These are phyloP conservation scores for Danaus plexippus DNA, from an alignment of 1,140 invertebrate species.

Conservation along the genomic window DNA sequence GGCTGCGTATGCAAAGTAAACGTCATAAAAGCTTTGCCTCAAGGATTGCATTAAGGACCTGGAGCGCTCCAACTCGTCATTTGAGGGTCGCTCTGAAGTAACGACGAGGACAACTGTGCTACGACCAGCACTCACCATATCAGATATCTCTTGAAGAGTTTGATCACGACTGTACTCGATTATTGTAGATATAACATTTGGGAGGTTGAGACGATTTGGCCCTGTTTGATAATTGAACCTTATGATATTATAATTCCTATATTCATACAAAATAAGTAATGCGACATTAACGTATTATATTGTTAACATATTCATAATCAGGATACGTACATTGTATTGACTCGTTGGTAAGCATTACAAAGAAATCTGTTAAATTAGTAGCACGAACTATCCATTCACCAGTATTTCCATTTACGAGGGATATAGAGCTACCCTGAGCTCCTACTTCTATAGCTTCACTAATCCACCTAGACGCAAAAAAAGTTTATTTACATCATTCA, in stretches of 20 bases:
- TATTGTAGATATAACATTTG: constrained; percentile 53
- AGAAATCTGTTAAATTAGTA: constrained; percentile 50
- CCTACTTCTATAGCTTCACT: constrained; percentile 67
- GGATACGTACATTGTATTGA: constrained; percentile 54
- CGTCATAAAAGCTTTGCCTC: constrained; percentile 51
- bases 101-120: constrained; percentile 57
- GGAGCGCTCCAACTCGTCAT: constrained; percentile 48
- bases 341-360: constrained; percentile 46
- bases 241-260: not conserved
- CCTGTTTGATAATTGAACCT: constrained; percentile 35
- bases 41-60: constrained; percentile 50
- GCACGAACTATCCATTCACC: constrained; percentile 72
- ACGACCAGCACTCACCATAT: constrained; percentile 38
- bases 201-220: constrained; percentile 62
- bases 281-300: too few relatives aligned
- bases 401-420: constrained; percentile 73
- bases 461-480: constrained; percentile 41
- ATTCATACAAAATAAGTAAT: not conserved
- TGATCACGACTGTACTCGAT: constrained; percentile 46
- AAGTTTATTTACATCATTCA: not conserved
- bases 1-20: constrained; percentile 58
- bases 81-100: constrained; percentile 47
- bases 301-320: not conserved
- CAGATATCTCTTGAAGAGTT: constrained; percentile 36
- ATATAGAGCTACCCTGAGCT: constrained; percentile 70